Evolutionary conservation across 1,140 invertebrate species (phyloP).

Genomic region (Drosophila bocqueti): DNA sequence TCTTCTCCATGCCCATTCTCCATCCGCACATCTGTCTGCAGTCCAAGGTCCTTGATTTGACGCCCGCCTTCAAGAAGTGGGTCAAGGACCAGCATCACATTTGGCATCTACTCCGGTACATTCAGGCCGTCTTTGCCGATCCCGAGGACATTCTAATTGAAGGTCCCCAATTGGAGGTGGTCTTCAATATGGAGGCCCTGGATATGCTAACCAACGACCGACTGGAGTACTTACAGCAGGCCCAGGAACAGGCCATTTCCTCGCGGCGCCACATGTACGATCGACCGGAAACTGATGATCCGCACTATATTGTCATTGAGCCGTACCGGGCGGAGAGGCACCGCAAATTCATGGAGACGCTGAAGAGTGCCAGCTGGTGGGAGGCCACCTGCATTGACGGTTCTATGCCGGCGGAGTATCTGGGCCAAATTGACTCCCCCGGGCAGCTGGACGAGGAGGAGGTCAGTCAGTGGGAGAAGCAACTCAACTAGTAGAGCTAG

Average conservation of each 20-base stretch:
- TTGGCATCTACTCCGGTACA: constrained; percentile 95
- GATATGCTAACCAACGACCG: constrained; percentile 89
- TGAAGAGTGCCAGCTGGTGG: constrained; percentile 46
- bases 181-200: constrained; percentile 90
- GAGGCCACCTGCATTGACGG: constrained; percentile 1
- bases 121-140: constrained; percentile 90
- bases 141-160: constrained; percentile 55
- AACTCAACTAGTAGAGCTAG: neutral
- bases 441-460: constrained; percentile 32
- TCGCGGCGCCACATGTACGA: constrained; percentile 92
- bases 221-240: constrained; percentile 88
- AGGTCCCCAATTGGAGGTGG: constrained; percentile 85
- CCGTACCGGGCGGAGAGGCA: constrained; percentile 90
- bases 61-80: constrained; percentile 93
- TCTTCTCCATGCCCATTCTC: constrained; percentile 93
- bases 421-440: constrained; percentile 50
- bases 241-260: constrained; percentile 88
- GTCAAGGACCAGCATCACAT: constrained; percentile 92
- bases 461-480: constrained; percentile 4
- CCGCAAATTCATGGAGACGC: constrained; percentile 86
- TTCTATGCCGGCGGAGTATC: constrained; percentile 29
- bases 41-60: constrained; percentile 90
- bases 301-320: constrained; percentile 94
- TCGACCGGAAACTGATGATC: constrained; percentile 90
- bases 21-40: constrained; percentile 94